Percentiles rank a stretch among this genome's conserved stretches.
These are phyloP conservation scores for Sebastes matsubarae DNA, from an alignment of 2,797 vertebrate genomes.

Conservation along the genomic window DNA sequence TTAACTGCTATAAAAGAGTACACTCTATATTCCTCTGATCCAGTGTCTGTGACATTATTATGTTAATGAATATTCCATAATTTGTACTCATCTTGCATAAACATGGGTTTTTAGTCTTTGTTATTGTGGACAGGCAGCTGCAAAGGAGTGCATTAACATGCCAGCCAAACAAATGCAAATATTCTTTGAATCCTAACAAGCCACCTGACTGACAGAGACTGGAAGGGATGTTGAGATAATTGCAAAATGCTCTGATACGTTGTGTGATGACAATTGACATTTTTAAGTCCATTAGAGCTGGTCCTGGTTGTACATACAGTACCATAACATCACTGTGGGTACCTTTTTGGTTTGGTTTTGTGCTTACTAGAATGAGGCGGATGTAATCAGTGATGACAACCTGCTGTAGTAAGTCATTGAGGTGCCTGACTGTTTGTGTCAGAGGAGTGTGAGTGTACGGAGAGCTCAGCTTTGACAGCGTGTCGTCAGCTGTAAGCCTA, in stretches of 20 bases:
- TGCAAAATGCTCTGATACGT: background rate
- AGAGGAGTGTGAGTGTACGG: background rate
- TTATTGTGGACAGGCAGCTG: background rate
- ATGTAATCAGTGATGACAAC: background rate
- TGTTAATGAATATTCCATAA: background rate
- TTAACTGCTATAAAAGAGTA: background rate
- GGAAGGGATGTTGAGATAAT: background rate
- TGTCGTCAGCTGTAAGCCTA: background rate
- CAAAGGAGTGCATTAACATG: background rate
- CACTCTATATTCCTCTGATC: background rate
- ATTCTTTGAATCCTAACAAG: background rate
- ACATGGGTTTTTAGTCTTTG: background rate
- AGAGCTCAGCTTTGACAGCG: background rate
- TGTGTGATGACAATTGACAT: background rate
- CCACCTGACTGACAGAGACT: background rate
- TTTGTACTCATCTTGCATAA: background rate
- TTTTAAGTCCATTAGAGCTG: background rate
- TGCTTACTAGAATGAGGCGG: background rate
- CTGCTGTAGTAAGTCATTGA: background rate
- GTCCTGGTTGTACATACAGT: background rate
- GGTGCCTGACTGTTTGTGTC: background rate
- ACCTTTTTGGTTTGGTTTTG: background rate
- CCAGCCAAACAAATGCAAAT: slow-evolving; percentile 10
- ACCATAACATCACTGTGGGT: background rate
- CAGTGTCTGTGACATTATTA: background rate